Conservation (phyloP, 2,113 vertebrate species). For the Caretta caretta region DNA sequence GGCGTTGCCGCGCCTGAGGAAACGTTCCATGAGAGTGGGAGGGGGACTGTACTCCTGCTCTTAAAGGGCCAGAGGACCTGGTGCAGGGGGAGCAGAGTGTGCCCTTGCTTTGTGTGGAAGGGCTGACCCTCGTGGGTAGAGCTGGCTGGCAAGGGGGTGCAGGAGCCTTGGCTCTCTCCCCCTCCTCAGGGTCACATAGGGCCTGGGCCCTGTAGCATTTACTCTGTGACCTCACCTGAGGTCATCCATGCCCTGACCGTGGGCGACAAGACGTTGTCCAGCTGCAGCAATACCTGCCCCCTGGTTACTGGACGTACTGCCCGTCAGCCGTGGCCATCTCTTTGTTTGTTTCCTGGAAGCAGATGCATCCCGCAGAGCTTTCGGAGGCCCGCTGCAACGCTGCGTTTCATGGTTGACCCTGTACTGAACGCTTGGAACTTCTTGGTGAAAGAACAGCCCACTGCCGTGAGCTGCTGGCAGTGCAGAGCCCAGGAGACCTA, state of each 20-base stretch:
- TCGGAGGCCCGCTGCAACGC: not conserved
- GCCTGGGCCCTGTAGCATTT: too few relatives aligned
- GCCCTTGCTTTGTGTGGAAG: not conserved
- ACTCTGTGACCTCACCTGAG: too few relatives aligned
- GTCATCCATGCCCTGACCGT: too few relatives aligned
- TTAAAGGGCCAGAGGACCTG: not conserved
- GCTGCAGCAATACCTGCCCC: not conserved
- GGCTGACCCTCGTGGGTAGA: not conserved
- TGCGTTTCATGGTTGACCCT: not conserved
- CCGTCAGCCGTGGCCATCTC: not conserved
- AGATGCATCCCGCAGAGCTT: not conserved
- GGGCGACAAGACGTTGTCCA: not conserved
- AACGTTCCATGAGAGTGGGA: not conserved
- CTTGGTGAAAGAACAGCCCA: not conserved
- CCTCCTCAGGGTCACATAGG: too few relatives aligned
- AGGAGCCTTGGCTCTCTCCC: fast-evolving
- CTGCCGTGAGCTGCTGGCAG: not conserved
- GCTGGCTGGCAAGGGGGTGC: not conserved
- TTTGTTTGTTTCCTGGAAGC: not conserved
- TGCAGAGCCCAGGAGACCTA: not conserved
- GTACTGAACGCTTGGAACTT: not conserved
- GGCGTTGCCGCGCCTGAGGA: not conserved
- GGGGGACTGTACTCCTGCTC: fast-evolving
- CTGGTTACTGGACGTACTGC: not conserved
- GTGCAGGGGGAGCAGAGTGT: fast-evolving